Evolutionary conservation across 2,888 invertebrate genomes (phyloP), one percentile per base, ranked within the genome.

Genomic region (Ormyrus labotus): DNA sequence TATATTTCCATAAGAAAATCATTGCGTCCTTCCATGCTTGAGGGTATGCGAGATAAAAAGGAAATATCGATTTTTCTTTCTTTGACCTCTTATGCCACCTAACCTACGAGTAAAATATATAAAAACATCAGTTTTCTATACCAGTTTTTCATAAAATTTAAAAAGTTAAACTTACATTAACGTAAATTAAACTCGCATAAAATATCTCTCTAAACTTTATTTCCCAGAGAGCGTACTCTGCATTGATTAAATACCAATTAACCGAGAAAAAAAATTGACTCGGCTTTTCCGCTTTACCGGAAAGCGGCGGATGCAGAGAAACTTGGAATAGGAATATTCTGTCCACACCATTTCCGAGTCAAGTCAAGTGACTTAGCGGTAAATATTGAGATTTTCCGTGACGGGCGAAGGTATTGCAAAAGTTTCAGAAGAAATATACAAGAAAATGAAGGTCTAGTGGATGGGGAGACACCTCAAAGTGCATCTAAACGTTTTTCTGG

Each of bases 301-400:
- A 79, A 81, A 70, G 71, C 67, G 67, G 51, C 19, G 10, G 7
- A 48, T 11, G n/a, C 13, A 48, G 50, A 11, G 11, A 9, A 10
- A 11, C n/a, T 7, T 55, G 65, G 65, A 72, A 58, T 10, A 51
- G 57, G 45, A 13, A 47, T 13, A 64, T 73, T 68, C 69, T 57
- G 64, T 47, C 47, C 48, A n/a, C 13, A 34, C 19, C 61, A 55
- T 47, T 63, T 51, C 5, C 70, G 53, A 19, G 67, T 73, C 61
- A 68, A 57, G 61, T 7, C n/a, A 47, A 77, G 65, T 77, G 70
- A 77, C 77, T 77, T 77, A 77, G 71, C 71, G 70, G 58, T 65
- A 51, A 47, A 60, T n/a, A 71, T 67, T 34, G 67, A 63, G 53
- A 68, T 73, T 68, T 55, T 9, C n/a, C 50, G 50, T 64, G 55